Base-by-base conservation (phyloP, 2,888 invertebrate genomes). In the Vandiemenella viatica region DNA sequence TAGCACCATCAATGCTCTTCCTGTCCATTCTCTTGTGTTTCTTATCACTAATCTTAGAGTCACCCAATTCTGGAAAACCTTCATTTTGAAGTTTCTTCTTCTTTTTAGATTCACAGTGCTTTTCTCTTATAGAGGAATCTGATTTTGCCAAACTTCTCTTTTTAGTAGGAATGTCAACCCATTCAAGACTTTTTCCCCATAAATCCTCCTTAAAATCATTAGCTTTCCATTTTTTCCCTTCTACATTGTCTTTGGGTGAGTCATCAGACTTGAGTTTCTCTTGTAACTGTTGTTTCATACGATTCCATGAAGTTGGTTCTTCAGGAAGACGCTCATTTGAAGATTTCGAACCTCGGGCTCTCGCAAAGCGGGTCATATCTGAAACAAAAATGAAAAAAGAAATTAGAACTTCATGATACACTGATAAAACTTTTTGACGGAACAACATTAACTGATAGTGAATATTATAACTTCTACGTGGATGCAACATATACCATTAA, bases 301-400 rank as follows among this genome's bases (percentile, higher is more conserved):
- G 72, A 51, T 72, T 70, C 84, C 85, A 85, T 60, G 83, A 75
- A 37, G 84, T 84, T 40, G 82, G 69, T 43, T 80, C 76, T 61
- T 80, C 77, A 1, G 80, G 79, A 13, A 75, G 59, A 55, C 75
- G 73, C 61, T 80, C 78, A 60, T 84, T 84, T 3, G 82, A 81
- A 5, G 81, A 67, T 65, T 83, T 84, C 0, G 83, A 82, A 26
- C 84, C 83, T 61, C 76, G 79, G 0, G 81, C 78, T 64, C 84
- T 69, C 20, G 84, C 79, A 69, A 79, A 84, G 56, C 84, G 69
- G 5, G 83, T 83, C 84, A 85, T 84, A 58, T 58, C 61, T 20
- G 38, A 50, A 38, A 37, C n/a, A 26, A 18, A 46, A 21, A 1
- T 7, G n/a, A 17, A 45, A 20, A 45, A 32, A 10, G 1, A 41